Evolutionary conservation across 2,888 invertebrate species (phyloP).

Genomic region (Coenonympha glycerion): DNA sequence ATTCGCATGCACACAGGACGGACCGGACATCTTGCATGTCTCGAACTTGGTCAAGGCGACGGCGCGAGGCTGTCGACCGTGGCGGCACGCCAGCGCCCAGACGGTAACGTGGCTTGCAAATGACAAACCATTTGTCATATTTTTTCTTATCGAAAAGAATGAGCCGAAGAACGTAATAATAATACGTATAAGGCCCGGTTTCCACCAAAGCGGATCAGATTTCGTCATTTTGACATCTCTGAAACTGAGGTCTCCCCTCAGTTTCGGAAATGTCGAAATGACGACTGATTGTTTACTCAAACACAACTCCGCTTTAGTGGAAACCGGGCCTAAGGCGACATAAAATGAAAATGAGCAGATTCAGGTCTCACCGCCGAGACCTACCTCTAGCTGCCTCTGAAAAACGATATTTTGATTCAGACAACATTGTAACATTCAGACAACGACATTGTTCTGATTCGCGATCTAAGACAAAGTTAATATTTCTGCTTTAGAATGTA

Average conservation of each 20-base stretch:
- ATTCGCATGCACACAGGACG: slow-evolving; percentile 46
- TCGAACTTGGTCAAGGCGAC: slow-evolving; percentile 70
- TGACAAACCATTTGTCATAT: slow-evolving; percentile 56
- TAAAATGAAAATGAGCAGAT: too few relatives aligned
- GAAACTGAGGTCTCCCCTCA: background rate
- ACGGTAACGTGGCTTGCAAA: slow-evolving; percentile 40
- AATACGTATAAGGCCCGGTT: slow-evolving; percentile 7
- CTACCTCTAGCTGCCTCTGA: too few relatives aligned
- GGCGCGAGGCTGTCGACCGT: slow-evolving; percentile 51
- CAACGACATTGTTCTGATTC: background rate
- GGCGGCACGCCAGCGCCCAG: slow-evolving; percentile 55
- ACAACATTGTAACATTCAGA: slow-evolving; percentile 9
- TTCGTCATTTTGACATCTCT: slow-evolving; percentile 5
- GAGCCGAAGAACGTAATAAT: slow-evolving; percentile 12
- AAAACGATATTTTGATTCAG: too few relatives aligned
- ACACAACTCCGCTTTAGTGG: too few relatives aligned
- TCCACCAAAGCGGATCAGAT: slow-evolving; percentile 3
- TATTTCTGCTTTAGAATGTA: too few relatives aligned
- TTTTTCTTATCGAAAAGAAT: slow-evolving; percentile 44
- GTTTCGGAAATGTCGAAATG: too few relatives aligned
- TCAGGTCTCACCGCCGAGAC: too few relatives aligned
- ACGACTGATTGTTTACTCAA: too few relatives aligned
- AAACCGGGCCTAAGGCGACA: too few relatives aligned
- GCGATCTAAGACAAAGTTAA: too few relatives aligned
- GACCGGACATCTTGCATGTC: slow-evolving; percentile 48